Evolutionary conservation across 2,797 vertebrate genomes (phyloP), one percentile per base, ranked within the genome.

Genomic region (Gymnocypris eckloni): DNA sequence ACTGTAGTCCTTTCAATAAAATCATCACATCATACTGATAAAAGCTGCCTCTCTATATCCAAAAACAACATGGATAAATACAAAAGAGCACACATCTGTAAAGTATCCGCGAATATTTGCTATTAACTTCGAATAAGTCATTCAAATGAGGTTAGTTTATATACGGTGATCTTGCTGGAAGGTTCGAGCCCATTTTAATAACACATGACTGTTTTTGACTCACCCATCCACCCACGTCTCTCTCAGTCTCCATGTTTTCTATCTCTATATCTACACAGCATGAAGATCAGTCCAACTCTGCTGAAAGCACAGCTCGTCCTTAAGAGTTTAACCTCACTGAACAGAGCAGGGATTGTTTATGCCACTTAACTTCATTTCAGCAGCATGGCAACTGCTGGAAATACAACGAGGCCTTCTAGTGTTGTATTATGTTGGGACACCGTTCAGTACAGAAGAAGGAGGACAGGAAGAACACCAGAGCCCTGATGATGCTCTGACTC

Each of bases 321-420:
- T 8, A 33, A 37, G 70, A 48, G 43, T 61, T 84, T 37, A 79
- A 81, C 4, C 73, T 83, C 72, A 7, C 18, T 20, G 16, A 80
- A 89, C 85, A 88, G 37, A 71, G n/a, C 2, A 33, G 2, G 28
- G 25, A 56, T 80, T 88, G 87, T 87, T 87, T 54, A 18, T 3
- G 39, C 16, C 37, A 61, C 13, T 76, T 83, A 75, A 77, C 70
- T 76, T 71, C 8, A 81, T 88, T 88, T 80, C 9, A 41, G 54
- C 39, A 59, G 28, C 83, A 76, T n/a, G 20, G 43, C 13, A 79
- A 67, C 64, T 45, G 77, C 64, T 15, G 56, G 50, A 79, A 48
- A 69, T 66, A 54, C 39, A 59, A 6, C 16, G 37, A 10, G 16
- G 54, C 41, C 81, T 75, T 28, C 8, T 37, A 50, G n/a, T 15